Percentiles rank a stretch among this genome's conserved stretches.
Conservation (phyloP, 2,113 vertebrate genomes). For the Zosterops pallidus region DNA sequence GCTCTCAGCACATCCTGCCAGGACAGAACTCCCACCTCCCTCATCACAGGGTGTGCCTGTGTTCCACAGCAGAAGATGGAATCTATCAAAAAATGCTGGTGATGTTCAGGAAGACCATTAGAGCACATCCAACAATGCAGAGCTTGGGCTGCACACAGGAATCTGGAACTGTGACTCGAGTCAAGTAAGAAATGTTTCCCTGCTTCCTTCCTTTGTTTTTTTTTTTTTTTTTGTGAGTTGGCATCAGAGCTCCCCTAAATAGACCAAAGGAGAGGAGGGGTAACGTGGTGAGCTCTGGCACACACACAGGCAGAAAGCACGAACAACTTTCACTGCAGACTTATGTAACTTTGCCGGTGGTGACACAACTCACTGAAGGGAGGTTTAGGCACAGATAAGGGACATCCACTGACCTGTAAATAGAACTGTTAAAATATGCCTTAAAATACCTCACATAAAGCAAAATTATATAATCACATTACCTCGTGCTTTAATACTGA, state of each 20-base stretch:
- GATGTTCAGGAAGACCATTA: not conserved
- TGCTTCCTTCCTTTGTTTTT: not conserved
- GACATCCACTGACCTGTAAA: constrained; percentile 15
- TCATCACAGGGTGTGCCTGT: not conserved
- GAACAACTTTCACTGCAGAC: constrained; percentile 4
- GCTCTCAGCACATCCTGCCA: rapidly evolving
- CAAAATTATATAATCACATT: not conserved
- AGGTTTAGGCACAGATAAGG: not conserved
- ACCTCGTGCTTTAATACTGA: not conserved
- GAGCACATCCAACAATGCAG: not conserved
- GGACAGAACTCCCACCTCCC: not conserved
- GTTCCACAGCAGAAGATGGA: not conserved
- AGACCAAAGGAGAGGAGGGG: not conserved
- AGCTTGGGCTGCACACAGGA: not conserved
- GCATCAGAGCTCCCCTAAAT: not conserved
- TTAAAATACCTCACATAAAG: not conserved
- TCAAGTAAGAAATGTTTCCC: not conserved
- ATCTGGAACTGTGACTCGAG: not conserved
- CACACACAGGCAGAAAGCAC: not conserved
- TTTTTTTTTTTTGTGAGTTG: not conserved
- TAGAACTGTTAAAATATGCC: not conserved
- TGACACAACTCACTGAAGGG: not conserved
- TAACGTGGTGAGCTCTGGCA: not conserved
- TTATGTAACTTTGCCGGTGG: not conserved
- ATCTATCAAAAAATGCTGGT: not conserved